Conservation (phyloP, 2,888 invertebrate genomes). For the Anaspis maculata region DNA sequence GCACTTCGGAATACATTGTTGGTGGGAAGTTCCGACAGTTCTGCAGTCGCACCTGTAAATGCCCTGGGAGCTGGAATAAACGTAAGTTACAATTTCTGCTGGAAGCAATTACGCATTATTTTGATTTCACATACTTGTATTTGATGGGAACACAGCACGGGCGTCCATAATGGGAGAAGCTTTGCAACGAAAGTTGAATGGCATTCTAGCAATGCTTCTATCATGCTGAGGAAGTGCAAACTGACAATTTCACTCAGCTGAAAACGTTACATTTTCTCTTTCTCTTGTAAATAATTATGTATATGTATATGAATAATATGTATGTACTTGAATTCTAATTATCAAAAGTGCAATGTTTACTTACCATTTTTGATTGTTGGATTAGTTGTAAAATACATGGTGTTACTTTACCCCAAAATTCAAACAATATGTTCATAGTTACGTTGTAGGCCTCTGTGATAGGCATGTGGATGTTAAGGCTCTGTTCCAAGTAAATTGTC, state of each 20-base stretch:
- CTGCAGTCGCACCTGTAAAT: slow-evolving; percentile 78
- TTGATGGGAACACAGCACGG: slow-evolving; percentile 88
- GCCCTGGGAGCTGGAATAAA: slow-evolving; percentile 71
- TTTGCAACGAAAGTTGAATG: slow-evolving; percentile 88
- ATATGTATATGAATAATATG: no score
- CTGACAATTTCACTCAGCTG: slow-evolving; percentile 97
- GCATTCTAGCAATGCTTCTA: slow-evolving; percentile 92
- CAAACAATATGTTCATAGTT: slow-evolving; percentile 77
- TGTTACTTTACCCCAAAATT: slow-evolving; percentile 98
- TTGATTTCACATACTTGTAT: slow-evolving; percentile 54
- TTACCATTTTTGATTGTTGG: slow-evolving; percentile 82
- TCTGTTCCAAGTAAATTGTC: slow-evolving; percentile 95
- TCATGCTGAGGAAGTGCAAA: slow-evolving; percentile 86
- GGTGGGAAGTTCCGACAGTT: slow-evolving; percentile 79
- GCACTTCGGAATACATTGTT: slow-evolving; percentile 42
- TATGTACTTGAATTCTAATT: background rate
- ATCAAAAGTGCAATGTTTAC: slow-evolving; percentile 25
- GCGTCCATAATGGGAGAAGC: slow-evolving; percentile 91
- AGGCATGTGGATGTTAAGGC: slow-evolving; percentile 58
- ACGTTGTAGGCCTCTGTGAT: slow-evolving; percentile 64
- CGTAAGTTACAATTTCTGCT: no score
- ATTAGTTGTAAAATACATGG: slow-evolving; percentile 91
- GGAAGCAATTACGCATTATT: no score
- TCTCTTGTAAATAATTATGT: slow-evolving; percentile 4
- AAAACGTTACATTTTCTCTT: slow-evolving; percentile 19